Conservation (phyloP, 30 jellyfish, hydroid and myxozoan genomes). For the Turritopsis dohrnii region DNA sequence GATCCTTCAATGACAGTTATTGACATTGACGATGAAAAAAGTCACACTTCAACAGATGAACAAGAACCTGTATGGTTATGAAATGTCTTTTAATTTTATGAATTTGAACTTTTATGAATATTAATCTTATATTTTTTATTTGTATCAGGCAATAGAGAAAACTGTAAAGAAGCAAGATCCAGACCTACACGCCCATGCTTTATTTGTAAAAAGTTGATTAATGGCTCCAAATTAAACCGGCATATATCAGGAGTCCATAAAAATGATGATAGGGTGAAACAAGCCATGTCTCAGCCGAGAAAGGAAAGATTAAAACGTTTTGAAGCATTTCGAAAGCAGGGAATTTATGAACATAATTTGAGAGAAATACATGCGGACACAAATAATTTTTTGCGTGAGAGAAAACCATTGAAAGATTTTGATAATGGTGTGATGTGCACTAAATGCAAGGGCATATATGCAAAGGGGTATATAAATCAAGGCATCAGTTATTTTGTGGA, state of each 20-base stretch:
- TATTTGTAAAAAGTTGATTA: slow-evolving; percentile 1
- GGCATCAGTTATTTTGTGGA: not conserved
- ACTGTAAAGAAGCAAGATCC: not conserved
- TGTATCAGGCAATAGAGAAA: not conserved
- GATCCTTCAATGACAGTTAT: not conserved
- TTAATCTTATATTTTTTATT: not conserved
- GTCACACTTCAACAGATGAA: not conserved
- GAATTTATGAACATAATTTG: slow-evolving; percentile 1
- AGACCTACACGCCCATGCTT: slow-evolving; percentile 2
- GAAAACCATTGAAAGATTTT: not conserved
- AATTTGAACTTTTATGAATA: not conserved
- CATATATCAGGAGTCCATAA: slow-evolving; percentile 5
- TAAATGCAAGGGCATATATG: not conserved
- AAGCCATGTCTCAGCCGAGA: not conserved
- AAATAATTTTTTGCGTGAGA: slow-evolving; percentile 10
- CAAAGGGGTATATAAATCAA: not conserved
- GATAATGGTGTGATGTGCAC: not conserved
- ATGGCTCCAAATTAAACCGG: slow-evolving; percentile 5
- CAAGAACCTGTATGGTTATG: not conserved
- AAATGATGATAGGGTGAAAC: not conserved
- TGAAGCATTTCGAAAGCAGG: not conserved
- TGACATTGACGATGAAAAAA: not conserved
- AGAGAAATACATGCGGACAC: slow-evolving; percentile 4
- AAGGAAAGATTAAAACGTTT: not conserved
- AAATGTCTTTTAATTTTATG: not conserved